These are phyloP conservation scores for Cyclopterus lumpus DNA, from an alignment of 2,797 vertebrate species.

Conservation along the genomic window DNA sequence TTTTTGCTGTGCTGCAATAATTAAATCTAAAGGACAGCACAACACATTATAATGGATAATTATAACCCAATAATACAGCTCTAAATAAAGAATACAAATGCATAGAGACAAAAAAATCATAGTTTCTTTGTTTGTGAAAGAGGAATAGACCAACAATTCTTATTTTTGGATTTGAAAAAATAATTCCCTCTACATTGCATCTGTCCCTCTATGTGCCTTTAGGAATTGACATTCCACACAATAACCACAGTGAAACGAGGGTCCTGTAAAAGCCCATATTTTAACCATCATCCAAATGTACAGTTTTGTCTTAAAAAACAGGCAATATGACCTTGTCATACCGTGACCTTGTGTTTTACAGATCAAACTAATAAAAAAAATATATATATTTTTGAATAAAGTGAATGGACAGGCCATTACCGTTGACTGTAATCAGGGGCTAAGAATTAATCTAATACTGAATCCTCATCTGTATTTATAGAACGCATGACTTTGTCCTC, in stretches of 20 bases:
- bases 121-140: too few relatives aligned
- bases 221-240: slow-evolving; percentile 8
- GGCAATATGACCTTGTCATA: too few relatives aligned
- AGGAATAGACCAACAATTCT: neutral
- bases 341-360: neutral
- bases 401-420: slow-evolving; percentile 1
- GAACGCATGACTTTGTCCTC: slow-evolving; percentile 47
- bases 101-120: too few relatives aligned
- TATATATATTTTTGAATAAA: neutral
- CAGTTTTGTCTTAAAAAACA: slow-evolving; percentile 1
- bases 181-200: neutral
- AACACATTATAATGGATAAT: too few relatives aligned
- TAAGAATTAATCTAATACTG: slow-evolving; percentile 52
- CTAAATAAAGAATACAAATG: too few relatives aligned
- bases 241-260: neutral
- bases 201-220: slow-evolving; percentile 12
- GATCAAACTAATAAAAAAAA: neutral
- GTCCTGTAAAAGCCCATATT: slow-evolving; percentile 35
- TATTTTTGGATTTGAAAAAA: neutral
- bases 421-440: slow-evolving; percentile 30
- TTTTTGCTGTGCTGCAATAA: too few relatives aligned
- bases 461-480: slow-evolving; percentile 65
- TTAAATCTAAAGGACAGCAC: too few relatives aligned
- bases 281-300: slow-evolving; percentile 17
- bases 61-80: too few relatives aligned